Base-by-base conservation (phyloP, 2,797 vertebrate species). In the Xenentodon cancila region DNA sequence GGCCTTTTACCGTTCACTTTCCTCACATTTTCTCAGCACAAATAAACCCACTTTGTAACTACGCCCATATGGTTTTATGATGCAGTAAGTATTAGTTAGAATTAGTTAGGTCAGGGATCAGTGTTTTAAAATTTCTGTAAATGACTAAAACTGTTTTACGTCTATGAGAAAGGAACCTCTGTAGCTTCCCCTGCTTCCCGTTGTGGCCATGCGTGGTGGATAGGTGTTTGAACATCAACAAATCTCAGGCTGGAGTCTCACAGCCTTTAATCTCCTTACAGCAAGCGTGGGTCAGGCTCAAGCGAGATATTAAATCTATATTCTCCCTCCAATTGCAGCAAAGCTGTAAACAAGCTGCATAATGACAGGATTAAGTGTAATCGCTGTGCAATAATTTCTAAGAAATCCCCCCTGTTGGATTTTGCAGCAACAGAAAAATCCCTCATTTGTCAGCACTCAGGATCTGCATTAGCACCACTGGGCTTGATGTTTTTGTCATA, bases 231-330 rank as follows among this genome's bases (percentile, higher is more conserved):
- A 71, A 48, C 57, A 32, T 30, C 5, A 49, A 49, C 60, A 17
- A 59, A 53, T 59, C 43, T 60, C 49, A 53, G 37, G 43, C 40
- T 58, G 8, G 50, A 61, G 54, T 77, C 50, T 21, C 54, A 57
- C 40, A 52, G 19, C 19, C 11, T 76, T 70, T 84, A 81, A 88
- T 85, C 77, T 81, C 51, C 68, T 86, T 73, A 71, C 44, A 66
- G 56, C 63, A 63, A 45, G 49, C 65, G 51, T 25, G 30, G 5
- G 58, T 59, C 45, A 27, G 49, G 40, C 18, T 49, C 44, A 3
- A 69, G 47, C 8, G 2, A 68, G 59, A 58, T 56, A 60, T 73
- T 69, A 77, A 64, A 76, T 65, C 73, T 79, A 53, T 42, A 52
- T 8, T 42, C 46, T 21, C 16, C 51, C 7, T 68, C 8, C 68